Conservation (phyloP, 2,113 vertebrate species). For the Leiothrix lutea region DNA sequence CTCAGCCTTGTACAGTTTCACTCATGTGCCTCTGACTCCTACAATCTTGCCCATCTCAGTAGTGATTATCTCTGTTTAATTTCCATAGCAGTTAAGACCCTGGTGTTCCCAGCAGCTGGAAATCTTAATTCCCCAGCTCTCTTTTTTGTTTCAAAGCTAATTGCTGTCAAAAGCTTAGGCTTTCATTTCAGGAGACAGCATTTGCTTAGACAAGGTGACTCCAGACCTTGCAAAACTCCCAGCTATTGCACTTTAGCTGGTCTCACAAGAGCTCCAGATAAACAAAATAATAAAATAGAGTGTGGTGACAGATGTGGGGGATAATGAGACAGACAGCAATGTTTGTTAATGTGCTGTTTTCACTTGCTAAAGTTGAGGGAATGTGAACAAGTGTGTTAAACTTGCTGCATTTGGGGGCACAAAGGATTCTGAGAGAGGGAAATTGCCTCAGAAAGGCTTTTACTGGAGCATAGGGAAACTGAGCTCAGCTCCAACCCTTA, state of each 20-base stretch:
- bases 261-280: background rate
- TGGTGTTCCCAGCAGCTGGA: background rate
- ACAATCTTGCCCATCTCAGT: background rate
- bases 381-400: background rate
- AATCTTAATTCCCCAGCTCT: background rate
- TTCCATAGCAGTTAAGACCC: conserved; percentile 2
- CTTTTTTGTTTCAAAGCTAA: conserved; percentile 7
- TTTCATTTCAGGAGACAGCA: background rate
- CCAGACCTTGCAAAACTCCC: background rate
- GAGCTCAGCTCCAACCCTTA: background rate
- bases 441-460: background rate
- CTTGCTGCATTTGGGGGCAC: accelerated
- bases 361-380: background rate
- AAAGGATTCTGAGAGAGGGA: background rate
- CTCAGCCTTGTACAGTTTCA: background rate
- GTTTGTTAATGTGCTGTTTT: background rate
- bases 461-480: background rate
- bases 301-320: background rate
- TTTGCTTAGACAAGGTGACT: conserved; percentile 43
- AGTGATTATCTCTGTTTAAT: conserved; percentile 2
- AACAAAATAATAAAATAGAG: conserved; percentile 44
- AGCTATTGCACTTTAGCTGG: background rate
- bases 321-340: background rate
- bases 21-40: background rate
- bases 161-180: background rate